Evolutionary conservation across 1,140 invertebrate species (phyloP), one percentile per base, ranked within the genome.

Genomic region (Drosophila busckii): DNA sequence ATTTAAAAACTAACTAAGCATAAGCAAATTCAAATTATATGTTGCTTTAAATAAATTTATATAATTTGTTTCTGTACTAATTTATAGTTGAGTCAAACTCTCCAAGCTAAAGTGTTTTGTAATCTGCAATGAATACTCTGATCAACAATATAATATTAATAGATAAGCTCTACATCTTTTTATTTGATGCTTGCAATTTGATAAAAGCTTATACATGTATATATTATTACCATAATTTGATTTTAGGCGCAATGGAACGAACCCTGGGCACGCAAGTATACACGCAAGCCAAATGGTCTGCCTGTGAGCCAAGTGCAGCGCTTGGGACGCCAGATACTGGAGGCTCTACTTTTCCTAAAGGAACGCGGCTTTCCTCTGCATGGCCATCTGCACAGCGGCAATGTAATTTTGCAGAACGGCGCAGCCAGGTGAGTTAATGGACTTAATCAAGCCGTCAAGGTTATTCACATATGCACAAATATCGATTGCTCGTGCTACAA

Each of bases 391-490:
- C 96, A 97, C 87, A 93, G 94, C 16, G 95, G 95, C 17, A 98
- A 98, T 88, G 92, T 97, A 4, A 94, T 97, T 55, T 89, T 97
- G 12, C 95, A 97, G 75, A 96, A 97, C 87, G 95, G 95, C 1
- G 94, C 96, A 0, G 95, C 95, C 8, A 86, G 90, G 90, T 90
- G 49, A 78, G 67, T 73, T 15, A 3, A 2, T 9, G 12, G 13
- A 15, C 28, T 16, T 44, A 40, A 23, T 29, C 34, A 50, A 56
- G 22, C 61, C 41, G 42, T 60, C 28, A 45, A 54, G n/a, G n/a
- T n/a, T n/a, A n/a, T n/a, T n/a, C n/a, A n/a, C n/a, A n/a, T n/a
- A n/a, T n/a, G n/a, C n/a, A n/a, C n/a, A n/a, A n/a, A n/a, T n/a
- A n/a, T n/a, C n/a, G n/a, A n/a, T n/a, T n/a, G n/a, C n/a, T n/a